Conservation (phyloP, 2,113 vertebrate genomes). For the Recurvirostra avosetta region DNA sequence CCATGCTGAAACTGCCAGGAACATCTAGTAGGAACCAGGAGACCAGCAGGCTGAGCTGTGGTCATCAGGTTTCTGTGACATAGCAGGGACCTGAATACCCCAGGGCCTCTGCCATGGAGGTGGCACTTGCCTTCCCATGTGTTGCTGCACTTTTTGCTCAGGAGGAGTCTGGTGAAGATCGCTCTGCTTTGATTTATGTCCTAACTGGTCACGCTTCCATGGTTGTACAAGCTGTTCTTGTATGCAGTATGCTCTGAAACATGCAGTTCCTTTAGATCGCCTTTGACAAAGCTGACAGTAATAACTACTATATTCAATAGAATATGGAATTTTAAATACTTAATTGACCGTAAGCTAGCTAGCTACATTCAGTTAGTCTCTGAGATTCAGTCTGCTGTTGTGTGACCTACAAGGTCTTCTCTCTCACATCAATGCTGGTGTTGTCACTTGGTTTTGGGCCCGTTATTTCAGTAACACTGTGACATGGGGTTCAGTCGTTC, state of each 20-base stretch:
- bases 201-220: neutral
- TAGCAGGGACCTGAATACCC: neutral
- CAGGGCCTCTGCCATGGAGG: too few relatives aligned
- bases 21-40: neutral
- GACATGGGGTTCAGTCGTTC: neutral
- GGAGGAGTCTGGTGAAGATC: neutral
- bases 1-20: neutral
- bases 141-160: neutral
- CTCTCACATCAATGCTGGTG: neutral
- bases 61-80: neutral
- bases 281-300: neutral
- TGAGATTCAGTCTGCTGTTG: neutral
- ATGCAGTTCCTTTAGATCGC: neutral
- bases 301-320: neutral
- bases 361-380: neutral
- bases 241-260: neutral
- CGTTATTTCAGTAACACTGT: neutral
- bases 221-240: neutral
- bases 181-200: neutral
- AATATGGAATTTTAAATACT: neutral
- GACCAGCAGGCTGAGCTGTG: neutral
- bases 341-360: neutral
- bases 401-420: neutral
- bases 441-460: neutral
- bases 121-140: neutral